Evolutionary conservation across 2,888 invertebrate species (phyloP), one percentile per base, ranked within the genome.

Genomic region (Drosophila cognata): DNA sequence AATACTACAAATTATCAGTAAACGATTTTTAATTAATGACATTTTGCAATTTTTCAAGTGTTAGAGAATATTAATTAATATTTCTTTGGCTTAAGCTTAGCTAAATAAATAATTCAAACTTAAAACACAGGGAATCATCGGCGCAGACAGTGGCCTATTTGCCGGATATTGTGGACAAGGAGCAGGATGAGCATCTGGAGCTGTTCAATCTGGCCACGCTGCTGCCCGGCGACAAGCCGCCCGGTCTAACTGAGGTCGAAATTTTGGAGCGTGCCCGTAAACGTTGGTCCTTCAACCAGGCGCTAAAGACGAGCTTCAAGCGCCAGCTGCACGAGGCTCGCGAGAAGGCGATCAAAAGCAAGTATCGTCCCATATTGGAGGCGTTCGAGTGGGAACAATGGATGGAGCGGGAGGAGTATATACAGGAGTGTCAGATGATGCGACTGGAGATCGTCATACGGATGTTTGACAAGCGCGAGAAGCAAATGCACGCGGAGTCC

Each of bases 361-460:
- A 94, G 58, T 93, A 96, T 5, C 94, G 95, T 18, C 94, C 93
- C n/a, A 95, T 97, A 84, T 94, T 97, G 75, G 95, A 95, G 57
- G 96, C 96, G n/a, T 94, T 98, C 77, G 97, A 97, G 92, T 94
- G 95, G 71, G 96, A 97, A 81, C 96, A 97, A 89, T 98, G 97
- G 97, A 94, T 96, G 13, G 96, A 96, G 62, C 94, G 97, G 71
- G 97, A 98, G 91, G 95, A 96, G 95, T 96, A 96, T 91, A 96
- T 97, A 73, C 95, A 96, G 84, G 95, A 95, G 73, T 94, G 96
- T 21, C 96, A 96, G 91, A 94, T 95, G 81, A 93, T 96, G 36
- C 94, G 97, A 0, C 92, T 97, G 81, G 94, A 96, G 68, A 82
- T 93, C 1, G 91, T 93, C 0, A 81, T 91, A 51, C 84, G 82